Conservation (phyloP, 2,113 vertebrate genomes). For the Rhabdomys dilectus region DNA sequence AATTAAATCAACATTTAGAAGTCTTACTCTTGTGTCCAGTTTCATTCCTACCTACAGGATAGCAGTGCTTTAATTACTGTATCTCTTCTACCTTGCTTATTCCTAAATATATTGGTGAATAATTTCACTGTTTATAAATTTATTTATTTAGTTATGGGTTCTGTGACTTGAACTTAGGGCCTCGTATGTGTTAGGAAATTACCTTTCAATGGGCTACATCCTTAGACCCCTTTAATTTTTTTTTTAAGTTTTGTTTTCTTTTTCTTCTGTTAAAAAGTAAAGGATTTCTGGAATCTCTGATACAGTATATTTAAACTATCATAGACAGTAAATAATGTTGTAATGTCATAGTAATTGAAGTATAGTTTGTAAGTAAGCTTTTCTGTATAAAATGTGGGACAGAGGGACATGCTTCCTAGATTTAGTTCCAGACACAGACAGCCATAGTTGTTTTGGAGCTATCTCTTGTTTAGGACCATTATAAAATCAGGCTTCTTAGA, state of each 20-base stretch:
- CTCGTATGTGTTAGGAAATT: not conserved
- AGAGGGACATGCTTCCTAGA: not conserved
- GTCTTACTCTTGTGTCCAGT: conserved; percentile 21
- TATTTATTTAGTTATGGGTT: not conserved
- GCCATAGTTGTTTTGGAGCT: not conserved
- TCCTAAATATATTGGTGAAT: not conserved
- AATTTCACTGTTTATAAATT: not conserved
- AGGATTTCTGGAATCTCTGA: not conserved
- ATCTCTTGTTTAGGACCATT: not conserved
- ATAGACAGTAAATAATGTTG: not conserved
- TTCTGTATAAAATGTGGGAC: not conserved
- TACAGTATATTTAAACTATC: not conserved
- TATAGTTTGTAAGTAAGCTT: not conserved
- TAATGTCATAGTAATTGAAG: not conserved
- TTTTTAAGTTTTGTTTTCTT: not conserved
- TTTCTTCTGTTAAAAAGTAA: not conserved
- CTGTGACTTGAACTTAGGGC: not conserved
- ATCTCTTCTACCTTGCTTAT: not conserved
- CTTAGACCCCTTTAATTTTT: not conserved
- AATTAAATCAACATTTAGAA: not conserved
- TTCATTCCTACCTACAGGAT: conserved; percentile 32
- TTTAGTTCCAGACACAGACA: not conserved
- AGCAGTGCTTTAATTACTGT: conserved; percentile 23
- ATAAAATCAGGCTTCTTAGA: not conserved
- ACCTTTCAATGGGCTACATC: not conserved